These are phyloP conservation scores for Cryptosula pallasiana DNA, from an alignment of 2,888 invertebrate genomes.

Conservation along the genomic window DNA sequence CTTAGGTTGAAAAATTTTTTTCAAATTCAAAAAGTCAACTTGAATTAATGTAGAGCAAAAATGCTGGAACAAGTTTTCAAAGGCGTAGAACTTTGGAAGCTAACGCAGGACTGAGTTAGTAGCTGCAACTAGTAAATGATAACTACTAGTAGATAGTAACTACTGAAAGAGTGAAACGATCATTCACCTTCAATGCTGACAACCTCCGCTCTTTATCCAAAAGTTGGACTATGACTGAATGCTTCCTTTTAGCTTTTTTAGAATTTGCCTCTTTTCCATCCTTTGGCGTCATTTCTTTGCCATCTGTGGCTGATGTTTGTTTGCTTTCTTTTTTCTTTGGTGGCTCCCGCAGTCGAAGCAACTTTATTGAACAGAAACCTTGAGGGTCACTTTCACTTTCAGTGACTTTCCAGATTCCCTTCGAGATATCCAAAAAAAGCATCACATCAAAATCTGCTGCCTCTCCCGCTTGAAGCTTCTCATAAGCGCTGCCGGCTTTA, in stretches of 20 bases:
- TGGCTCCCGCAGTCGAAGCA: background rate
- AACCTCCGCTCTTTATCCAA: background rate
- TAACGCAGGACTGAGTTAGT: no score
- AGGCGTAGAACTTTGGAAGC: no score
- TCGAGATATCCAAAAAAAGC: background rate
- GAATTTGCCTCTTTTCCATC: no score
- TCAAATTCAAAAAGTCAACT: no score
- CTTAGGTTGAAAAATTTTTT: no score
- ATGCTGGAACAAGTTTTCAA: no score
- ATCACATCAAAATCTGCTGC: slow-evolving; percentile 18
- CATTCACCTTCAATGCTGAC: background rate
- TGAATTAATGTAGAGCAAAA: no score
- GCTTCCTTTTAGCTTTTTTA: background rate
- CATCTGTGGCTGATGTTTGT: no score
- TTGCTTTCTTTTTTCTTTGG: background rate
- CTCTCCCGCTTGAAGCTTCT: slow-evolving; percentile 17
- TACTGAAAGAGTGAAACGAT: no score
- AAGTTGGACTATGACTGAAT: background rate
- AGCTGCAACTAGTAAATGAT: no score
- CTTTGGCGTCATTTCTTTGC: no score
- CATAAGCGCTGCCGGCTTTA: slow-evolving; percentile 10
- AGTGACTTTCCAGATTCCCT: slow-evolving; percentile 8
- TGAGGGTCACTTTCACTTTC: background rate
- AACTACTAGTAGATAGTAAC: no score
- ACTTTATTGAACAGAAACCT: background rate